Conservation (phyloP, 2,888 invertebrate genomes). For the Phengaris alcon region DNA sequence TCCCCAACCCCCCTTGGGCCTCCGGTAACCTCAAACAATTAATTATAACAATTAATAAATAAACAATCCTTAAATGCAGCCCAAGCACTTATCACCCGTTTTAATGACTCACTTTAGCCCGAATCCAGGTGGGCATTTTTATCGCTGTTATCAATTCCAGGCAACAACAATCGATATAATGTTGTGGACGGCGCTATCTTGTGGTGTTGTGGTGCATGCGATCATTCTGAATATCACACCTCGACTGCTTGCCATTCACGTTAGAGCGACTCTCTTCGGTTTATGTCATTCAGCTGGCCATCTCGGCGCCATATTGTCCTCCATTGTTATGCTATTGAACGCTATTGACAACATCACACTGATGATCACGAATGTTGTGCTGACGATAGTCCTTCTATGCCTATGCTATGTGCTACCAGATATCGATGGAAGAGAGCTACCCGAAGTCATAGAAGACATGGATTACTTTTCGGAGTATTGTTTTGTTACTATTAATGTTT, state of each 20-base stretch:
- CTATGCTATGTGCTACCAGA: slow-evolving; percentile 56
- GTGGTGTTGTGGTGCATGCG: slow-evolving; percentile 53
- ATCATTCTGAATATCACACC: slow-evolving; percentile 61
- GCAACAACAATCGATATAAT: slow-evolving; percentile 44
- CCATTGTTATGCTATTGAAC: slow-evolving; percentile 51
- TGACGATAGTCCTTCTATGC: slow-evolving; percentile 46
- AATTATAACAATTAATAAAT: not conserved
- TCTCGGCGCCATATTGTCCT: slow-evolving; percentile 58
- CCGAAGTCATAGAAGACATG: slow-evolving; percentile 67
- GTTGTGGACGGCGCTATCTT: slow-evolving; percentile 53
- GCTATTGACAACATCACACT: slow-evolving; percentile 46
- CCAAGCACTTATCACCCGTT: not conserved
- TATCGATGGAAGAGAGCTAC: slow-evolving; percentile 65
- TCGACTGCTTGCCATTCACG: slow-evolving; percentile 60
- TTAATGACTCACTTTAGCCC: not conserved
- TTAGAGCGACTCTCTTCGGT: slow-evolving; percentile 59
- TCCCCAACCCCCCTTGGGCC: too few relatives aligned
- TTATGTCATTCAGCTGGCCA: slow-evolving; percentile 62
- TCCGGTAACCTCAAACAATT: too few relatives aligned
- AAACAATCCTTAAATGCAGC: too few relatives aligned
- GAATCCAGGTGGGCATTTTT: not conserved
- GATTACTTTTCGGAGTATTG: slow-evolving; percentile 69
- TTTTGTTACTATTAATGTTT: slow-evolving; percentile 16
- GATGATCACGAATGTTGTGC: slow-evolving; percentile 45
- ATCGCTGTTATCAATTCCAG: slow-evolving; percentile 47